These are phyloP conservation scores for Oreochromis spilurus DNA, from an alignment of 2,113 vertebrate species.

Conservation along the genomic window DNA sequence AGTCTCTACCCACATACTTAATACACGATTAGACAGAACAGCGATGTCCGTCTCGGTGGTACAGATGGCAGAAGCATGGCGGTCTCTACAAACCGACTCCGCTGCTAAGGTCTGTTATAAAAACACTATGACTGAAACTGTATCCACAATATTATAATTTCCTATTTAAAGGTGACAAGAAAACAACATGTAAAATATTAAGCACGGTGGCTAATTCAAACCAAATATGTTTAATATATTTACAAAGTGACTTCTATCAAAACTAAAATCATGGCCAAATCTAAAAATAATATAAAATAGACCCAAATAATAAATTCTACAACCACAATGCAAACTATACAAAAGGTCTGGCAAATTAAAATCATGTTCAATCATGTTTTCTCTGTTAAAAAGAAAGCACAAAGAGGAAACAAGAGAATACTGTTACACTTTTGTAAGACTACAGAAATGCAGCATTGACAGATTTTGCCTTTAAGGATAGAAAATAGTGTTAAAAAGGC, in stretches of 20 bases:
- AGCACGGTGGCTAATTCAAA: background rate
- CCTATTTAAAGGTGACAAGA: background rate
- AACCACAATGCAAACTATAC: background rate
- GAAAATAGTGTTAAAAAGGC: background rate
- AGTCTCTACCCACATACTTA: background rate
- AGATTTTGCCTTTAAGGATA: background rate
- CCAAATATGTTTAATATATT: too few species aligned
- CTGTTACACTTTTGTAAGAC: background rate
- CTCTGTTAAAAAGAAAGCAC: background rate
- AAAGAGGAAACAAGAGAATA: background rate
- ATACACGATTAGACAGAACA: background rate
- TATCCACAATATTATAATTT: background rate
- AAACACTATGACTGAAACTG: background rate
- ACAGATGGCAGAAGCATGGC: background rate
- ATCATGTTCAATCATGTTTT: too few species aligned
- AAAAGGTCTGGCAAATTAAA: background rate
- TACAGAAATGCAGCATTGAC: background rate
- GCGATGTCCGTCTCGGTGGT: background rate
- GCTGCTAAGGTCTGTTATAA: background rate
- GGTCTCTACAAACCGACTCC: background rate
- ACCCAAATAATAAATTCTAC: background rate
- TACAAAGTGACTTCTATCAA: background rate
- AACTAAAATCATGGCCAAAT: background rate
- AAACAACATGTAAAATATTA: background rate
- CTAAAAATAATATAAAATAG: background rate